Evolutionary conservation across 2,113 vertebrate genomes (phyloP).

Genomic region (Melanotaenia duboulayi): DNA sequence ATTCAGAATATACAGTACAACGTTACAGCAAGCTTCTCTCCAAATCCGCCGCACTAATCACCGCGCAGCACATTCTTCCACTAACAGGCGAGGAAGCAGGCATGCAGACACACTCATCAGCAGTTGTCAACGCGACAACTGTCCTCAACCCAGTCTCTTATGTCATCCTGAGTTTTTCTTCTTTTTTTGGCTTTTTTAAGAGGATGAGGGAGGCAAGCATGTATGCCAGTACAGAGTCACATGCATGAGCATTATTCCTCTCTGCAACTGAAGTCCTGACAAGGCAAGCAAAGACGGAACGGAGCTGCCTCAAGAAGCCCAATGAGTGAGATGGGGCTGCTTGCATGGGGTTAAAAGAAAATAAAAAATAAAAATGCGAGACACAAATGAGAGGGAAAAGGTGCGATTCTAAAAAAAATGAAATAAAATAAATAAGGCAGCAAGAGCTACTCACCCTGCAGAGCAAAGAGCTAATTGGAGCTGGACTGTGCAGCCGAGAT

Average conservation of each 20-base stretch:
- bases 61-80: conserved; percentile 23
- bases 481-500: conserved; percentile 65
- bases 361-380: neutral
- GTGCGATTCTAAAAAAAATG: neutral
- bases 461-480: conserved; percentile 53
- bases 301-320: conserved; percentile 14
- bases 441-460: conserved; percentile 68
- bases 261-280: conserved; percentile 36
- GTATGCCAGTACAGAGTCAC: conserved; percentile 3
- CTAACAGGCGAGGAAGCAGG: conserved; percentile 13
- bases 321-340: conserved; percentile 5
- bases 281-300: conserved; percentile 32
- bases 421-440: neutral
- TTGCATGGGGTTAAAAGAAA: neutral
- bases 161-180: neutral
- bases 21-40: conserved; percentile 25
- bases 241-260: conserved; percentile 10
- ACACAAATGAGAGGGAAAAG: neutral
- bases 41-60: conserved; percentile 48
- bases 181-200: neutral
- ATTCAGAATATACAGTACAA: conserved; percentile 20
- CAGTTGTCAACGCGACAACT: conserved; percentile 21
- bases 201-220: neutral
- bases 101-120: conserved; percentile 23
- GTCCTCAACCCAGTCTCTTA: conserved; percentile 24